Percentiles rank a stretch among this genome's conserved stretches.
Evolutionary conservation across 2,797 vertebrate species (phyloP).

Genomic region (Thunnus albacares): DNA sequence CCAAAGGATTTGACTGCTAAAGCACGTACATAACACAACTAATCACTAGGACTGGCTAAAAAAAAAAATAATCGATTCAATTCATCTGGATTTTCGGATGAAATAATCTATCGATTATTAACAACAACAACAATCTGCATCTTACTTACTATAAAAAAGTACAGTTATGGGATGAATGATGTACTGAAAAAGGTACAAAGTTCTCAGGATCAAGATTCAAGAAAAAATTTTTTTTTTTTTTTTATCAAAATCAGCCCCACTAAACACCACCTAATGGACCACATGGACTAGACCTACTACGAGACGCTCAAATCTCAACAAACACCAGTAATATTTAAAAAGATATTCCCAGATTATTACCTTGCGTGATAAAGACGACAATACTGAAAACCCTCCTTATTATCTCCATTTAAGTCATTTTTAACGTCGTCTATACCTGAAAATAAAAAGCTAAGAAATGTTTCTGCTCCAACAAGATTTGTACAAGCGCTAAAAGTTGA

Average conservation of each 20-base stretch:
- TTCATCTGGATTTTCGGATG: background rate
- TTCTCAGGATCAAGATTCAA: background rate
- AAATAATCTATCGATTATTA: conserved; percentile 28
- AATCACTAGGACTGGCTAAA: background rate
- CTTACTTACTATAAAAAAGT: background rate
- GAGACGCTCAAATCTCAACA: conserved; percentile 52
- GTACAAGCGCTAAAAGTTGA: conserved; percentile 9
- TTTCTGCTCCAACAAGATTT: conserved; percentile 55
- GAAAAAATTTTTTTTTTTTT: too few species aligned
- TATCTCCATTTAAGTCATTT: conserved; percentile 63
- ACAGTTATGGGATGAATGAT: background rate
- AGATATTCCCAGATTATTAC: conserved; percentile 59
- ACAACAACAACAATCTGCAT: background rate
- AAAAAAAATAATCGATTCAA: background rate
- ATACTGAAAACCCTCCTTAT: conserved; percentile 43
- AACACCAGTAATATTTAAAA: conserved; percentile 18
- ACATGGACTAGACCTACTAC: background rate
- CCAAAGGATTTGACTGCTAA: conserved; percentile 7
- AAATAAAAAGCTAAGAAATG: conserved; percentile 74
- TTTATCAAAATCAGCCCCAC: background rate
- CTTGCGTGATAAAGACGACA: conserved; percentile 60
- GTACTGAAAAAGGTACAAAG: too few species aligned
- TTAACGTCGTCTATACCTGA: conserved; percentile 77
- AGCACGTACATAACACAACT: conserved; percentile 25
- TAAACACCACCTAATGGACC: conserved; percentile 39